Conservation (phyloP, 2,113 vertebrate genomes). For the Cichladusa arquata region DNA sequence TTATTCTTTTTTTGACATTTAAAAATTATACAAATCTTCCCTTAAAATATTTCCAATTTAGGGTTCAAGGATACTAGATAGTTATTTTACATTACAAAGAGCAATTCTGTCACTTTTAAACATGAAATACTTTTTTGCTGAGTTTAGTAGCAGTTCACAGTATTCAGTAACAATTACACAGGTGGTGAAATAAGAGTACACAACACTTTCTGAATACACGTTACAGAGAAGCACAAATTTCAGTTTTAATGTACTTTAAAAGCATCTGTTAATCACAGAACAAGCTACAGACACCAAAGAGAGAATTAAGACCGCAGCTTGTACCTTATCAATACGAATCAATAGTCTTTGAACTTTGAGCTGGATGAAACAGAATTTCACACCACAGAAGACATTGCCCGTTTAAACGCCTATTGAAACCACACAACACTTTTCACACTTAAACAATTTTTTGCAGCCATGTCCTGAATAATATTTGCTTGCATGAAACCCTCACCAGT, state of each 20-base stretch:
- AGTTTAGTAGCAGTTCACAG: neutral
- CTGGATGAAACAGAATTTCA: neutral
- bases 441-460: neutral
- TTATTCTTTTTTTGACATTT: neutral
- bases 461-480: neutral
- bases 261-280: constrained; percentile 4
- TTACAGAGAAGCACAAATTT: neutral
- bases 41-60: neutral
- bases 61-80: neutral
- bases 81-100: neutral
- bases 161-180: neutral
- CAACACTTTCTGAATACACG: neutral
- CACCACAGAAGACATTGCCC: neutral
- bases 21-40: neutral
- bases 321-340: neutral
- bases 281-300: neutral
- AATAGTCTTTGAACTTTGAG: neutral
- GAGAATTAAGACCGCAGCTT: neutral
- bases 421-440: neutral
- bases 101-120: neutral
- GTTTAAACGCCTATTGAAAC: neutral
- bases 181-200: neutral
- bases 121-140: neutral
- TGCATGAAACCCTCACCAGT: accelerated
- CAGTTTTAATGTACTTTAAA: neutral